Evolutionary conservation across 2,888 invertebrate genomes (phyloP).

Genomic region (Heliothis peltigera): DNA sequence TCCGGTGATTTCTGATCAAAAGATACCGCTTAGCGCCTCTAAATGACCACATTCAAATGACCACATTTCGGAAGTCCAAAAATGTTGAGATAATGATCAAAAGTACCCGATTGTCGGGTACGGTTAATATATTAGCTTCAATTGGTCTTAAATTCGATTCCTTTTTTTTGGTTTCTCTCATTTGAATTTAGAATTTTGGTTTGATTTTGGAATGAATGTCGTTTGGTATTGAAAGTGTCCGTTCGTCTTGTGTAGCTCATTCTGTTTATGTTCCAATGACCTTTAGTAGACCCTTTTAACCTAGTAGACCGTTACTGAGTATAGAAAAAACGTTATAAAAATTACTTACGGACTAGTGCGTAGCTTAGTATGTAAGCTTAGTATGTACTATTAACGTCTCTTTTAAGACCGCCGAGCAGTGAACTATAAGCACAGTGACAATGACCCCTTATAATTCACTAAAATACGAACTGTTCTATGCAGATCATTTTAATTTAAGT

Average conservation of each 20-base stretch:
- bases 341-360: neutral
- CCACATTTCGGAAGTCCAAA: conserved; percentile 61
- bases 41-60: conserved; percentile 53
- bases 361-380: neutral
- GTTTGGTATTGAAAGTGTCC: neutral
- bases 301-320: neutral
- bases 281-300: neutral
- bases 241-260: neutral
- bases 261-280: neutral
- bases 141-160: conserved; percentile 53
- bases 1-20: conserved; percentile 61
- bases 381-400: neutral
- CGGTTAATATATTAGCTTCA: conserved; percentile 57
- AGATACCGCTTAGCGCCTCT: conserved; percentile 61
- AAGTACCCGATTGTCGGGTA: conserved; percentile 53
- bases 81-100: conserved; percentile 62
- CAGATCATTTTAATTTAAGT: too few relatives aligned
- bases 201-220: conserved; percentile 2
- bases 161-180: conserved; percentile 25
- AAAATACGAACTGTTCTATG: too few relatives aligned
- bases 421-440: too few relatives aligned
- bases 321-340: neutral
- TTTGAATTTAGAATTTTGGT: conserved; percentile 32
- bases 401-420: too few relatives aligned
- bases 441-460: too few relatives aligned